Conservation (phyloP, 2,797 vertebrate genomes). For the Cyclopterus lumpus region DNA sequence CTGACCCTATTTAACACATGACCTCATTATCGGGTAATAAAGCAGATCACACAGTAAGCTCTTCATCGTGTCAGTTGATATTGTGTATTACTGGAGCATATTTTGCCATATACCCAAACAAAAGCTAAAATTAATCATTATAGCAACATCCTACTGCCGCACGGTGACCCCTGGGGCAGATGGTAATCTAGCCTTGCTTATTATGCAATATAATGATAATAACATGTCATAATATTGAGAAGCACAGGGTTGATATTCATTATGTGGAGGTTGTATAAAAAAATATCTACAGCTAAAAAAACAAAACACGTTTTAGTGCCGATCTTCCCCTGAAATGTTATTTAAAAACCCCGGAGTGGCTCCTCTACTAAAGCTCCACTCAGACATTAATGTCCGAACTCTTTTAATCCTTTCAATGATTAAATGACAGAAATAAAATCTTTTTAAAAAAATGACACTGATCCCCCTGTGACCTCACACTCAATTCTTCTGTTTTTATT, state of each 20-base stretch:
- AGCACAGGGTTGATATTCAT: too few relatives aligned
- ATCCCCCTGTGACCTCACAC: not conserved
- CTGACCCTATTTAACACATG: not conserved
- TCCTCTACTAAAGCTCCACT: not conserved
- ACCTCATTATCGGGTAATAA: not conserved
- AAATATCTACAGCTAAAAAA: not conserved
- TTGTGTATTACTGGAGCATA: not conserved
- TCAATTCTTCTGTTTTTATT: not conserved
- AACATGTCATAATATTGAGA: not conserved
- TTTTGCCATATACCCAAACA: not conserved
- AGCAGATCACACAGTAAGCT: not conserved
- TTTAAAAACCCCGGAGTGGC: not conserved
- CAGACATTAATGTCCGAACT: not conserved
- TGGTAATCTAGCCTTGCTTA: not conserved
- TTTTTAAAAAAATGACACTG: conserved; percentile 6
- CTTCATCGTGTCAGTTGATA: not conserved
- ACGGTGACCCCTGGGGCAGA: not conserved
- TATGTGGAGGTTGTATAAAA: not conserved
- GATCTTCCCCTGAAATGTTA: not conserved
- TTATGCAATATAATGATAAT: conserved; percentile 4
- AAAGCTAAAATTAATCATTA: not conserved
- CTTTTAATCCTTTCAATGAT: not conserved
- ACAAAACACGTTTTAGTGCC: not conserved
- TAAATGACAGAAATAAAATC: not conserved
- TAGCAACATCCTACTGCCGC: not conserved